Evolutionary conservation across 2,888 invertebrate species (phyloP).

Genomic region (Chymomyza amoena): DNA sequence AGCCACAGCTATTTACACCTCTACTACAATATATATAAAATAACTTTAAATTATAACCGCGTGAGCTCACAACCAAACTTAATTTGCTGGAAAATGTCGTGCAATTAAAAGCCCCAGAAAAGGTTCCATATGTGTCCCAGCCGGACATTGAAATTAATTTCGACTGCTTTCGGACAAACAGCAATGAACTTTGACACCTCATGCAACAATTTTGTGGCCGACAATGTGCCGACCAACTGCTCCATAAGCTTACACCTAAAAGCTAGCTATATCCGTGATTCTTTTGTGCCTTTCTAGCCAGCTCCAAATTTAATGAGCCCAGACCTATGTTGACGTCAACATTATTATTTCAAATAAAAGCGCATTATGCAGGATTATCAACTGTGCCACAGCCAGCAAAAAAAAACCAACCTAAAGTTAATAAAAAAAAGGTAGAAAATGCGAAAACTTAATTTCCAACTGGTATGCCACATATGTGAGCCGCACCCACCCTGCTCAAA

Average conservation of each 20-base stretch:
- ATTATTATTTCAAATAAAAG: conserved; percentile 76
- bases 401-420: conserved; percentile 18
- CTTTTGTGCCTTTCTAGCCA: conserved; percentile 2
- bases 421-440: conserved; percentile 61
- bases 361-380: conserved; percentile 76
- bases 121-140: conserved; percentile 46
- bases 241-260: conserved; percentile 38
- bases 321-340: conserved; percentile 69
- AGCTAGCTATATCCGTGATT: not conserved
- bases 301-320: conserved; percentile 62
- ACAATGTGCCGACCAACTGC: conserved; percentile 70
- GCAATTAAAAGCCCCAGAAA: conserved; percentile 67
- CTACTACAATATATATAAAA: conserved; percentile 38
- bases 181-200: conserved; percentile 76
- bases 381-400: conserved; percentile 37
- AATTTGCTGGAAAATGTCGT: conserved; percentile 77
- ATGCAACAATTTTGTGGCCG: conserved; percentile 77
- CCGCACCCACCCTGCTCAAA: conserved; percentile 13
- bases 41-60: conserved; percentile 36
- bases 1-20: conserved; percentile 58
- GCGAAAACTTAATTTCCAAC: conserved; percentile 71
- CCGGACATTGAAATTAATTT: conserved; percentile 71
- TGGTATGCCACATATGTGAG: conserved; percentile 59
- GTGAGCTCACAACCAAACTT: conserved; percentile 59
- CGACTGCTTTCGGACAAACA: conserved; percentile 18